phyloP scores from a whole-genome alignment of 2,888 invertebrate species.

The Sphaerophoria rueppellii region DNA sequence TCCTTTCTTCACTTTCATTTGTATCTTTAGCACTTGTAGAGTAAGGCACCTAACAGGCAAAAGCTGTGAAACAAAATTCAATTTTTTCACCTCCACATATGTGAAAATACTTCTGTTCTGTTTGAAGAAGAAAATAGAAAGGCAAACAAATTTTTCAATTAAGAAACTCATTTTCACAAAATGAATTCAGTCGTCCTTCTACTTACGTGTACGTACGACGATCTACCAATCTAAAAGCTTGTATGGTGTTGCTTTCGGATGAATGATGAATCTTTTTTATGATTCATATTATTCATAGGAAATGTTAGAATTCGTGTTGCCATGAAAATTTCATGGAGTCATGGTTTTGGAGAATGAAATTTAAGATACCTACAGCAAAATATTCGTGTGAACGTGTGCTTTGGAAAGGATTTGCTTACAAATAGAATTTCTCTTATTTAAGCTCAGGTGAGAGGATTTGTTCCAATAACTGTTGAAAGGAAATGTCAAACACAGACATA shows the following conservation, averaged over 20 bases:
- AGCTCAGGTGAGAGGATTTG: slow-evolving; percentile 5
- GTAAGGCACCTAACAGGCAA: slow-evolving; percentile 24
- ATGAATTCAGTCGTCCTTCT: slow-evolving; percentile 7
- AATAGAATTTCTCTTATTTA: slow-evolving; percentile 4
- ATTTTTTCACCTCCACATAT: background rate
- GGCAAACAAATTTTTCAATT: slow-evolving; percentile 46
- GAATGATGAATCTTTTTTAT: slow-evolving; percentile 19
- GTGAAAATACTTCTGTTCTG: background rate
- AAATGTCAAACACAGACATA: background rate
- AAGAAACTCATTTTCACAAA: slow-evolving; percentile 38
- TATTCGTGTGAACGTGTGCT: background rate
- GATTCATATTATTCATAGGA: slow-evolving; percentile 23
- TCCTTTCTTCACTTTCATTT: background rate
- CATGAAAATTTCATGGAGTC: slow-evolving; percentile 27
- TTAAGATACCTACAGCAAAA: background rate
- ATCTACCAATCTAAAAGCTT: background rate
- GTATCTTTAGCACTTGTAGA: background rate
- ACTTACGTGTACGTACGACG: background rate
- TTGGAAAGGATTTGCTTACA: slow-evolving; percentile 12
- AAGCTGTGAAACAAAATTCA: background rate
- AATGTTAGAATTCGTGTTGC: background rate
- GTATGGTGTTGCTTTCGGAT: slow-evolving; percentile 14
- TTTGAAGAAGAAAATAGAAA: background rate
- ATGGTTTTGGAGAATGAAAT: slow-evolving; percentile 31
- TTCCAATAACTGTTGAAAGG: background rate